A percentile compares a stretch with the other conserved stretches of the same genome.
phyloP scores from a whole-genome alignment of 2,113 vertebrate genomes.

The Rhagologus leucostigma region DNA sequence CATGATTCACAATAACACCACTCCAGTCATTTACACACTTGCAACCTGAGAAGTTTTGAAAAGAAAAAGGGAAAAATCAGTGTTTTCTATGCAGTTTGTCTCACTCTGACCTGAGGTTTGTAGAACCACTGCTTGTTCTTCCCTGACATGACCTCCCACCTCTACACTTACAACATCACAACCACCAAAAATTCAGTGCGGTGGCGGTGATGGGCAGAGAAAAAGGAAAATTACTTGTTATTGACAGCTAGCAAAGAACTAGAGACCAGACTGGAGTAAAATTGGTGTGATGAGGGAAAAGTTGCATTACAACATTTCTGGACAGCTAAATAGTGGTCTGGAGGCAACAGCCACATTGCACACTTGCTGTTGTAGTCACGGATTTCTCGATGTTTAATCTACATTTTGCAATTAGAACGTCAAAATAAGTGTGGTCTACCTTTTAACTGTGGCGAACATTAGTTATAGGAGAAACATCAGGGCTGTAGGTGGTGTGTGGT shows the following conservation, averaged over 20 bases:
- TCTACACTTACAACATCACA: neutral
- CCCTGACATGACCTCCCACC: neutral
- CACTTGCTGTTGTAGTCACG: neutral
- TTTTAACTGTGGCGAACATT: neutral
- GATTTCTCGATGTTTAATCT: neutral
- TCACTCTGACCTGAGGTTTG: neutral
- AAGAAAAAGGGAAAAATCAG: neutral
- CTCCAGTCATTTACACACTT: neutral
- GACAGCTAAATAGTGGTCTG: neutral
- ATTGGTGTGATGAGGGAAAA: neutral
- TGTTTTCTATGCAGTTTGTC: neutral
- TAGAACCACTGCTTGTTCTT: neutral
- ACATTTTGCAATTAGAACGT: neutral
- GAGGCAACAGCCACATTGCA: neutral
- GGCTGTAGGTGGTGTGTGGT: neutral
- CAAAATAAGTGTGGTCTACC: neutral
- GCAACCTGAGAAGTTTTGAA: neutral
- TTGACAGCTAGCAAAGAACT: neutral
- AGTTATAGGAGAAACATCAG: rapidly evolving
- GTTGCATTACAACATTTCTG: neutral
- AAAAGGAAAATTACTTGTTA: neutral
- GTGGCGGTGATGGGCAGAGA: neutral
- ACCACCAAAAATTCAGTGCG: neutral
- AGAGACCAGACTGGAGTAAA: neutral
- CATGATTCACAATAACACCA: neutral